Base-by-base conservation (phyloP, 1,140 invertebrate species). In the Aporrectodea caliginosa region DNA sequence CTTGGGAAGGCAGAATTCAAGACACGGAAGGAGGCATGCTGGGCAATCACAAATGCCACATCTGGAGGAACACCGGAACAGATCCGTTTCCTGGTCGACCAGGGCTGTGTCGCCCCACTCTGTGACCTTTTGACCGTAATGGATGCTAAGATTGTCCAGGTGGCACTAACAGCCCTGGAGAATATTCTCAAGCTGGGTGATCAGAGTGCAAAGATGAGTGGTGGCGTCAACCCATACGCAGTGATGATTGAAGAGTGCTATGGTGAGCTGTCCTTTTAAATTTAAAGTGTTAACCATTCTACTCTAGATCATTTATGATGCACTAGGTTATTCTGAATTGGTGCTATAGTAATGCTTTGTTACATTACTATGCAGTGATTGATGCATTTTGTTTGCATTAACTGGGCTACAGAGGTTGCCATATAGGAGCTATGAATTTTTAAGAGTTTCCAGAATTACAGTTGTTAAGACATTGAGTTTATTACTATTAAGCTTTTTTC, bases 101-200 rank as follows among this genome's bases (percentile, higher is more conserved):
- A 91, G 85, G 93, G 93, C 70, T 97, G 95, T 86, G 96, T 99
- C 84, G 92, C 93, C n/a, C 95, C 96, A 0, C 89, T 99, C 80
- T 98, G 96, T 88, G 95, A 97, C 85, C 90, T 98, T 75, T 89
- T 99, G 43, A 96, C 95, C 0, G 93, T 98, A 34, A 94, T 94
- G 89, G 97, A 99, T 89, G 90, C 93, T 0, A 98, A 98, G 86
- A 97, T 98, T n/a, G 92, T 98, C 22, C 95, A 96, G 88, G 97
- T 98, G 35, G 96, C 96, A 35, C 90, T 99, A 0, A 98, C 96
- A 87, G 97, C 96, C 34, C 90, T 99, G 35, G 96, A 98, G 85
- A 98, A 98, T 90, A 98, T 99, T 83, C 89, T 99, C 27, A 92
- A 94, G 87, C 90, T 96, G 14, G 97, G 97, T 35, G 94, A 97